These are phyloP conservation scores for Tortricodes alternella DNA, from an alignment of 2,888 invertebrate species.

Conservation along the genomic window DNA sequence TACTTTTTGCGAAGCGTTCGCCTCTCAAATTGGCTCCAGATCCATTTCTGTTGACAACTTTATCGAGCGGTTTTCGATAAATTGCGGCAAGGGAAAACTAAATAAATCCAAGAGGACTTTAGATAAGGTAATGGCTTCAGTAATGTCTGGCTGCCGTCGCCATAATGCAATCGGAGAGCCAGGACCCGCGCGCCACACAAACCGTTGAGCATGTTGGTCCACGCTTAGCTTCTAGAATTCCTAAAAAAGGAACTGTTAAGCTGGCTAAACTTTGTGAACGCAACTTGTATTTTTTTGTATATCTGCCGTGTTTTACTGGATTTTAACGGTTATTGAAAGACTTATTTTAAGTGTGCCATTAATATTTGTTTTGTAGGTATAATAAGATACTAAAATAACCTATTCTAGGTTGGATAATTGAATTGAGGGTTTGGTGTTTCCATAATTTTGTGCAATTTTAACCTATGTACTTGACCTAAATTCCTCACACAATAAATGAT, in stretches of 20 bases:
- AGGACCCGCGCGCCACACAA: constrained; percentile 57
- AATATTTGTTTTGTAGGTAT: no score
- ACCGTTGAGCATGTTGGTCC: constrained; percentile 45
- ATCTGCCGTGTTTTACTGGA: no score
- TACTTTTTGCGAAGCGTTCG: constrained; percentile 65
- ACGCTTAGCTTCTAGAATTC: constrained; percentile 35
- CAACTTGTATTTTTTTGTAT: no score
- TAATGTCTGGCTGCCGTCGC: constrained; percentile 76
- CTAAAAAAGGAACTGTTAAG: constrained; percentile 31
- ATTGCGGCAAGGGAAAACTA: constrained; percentile 82
- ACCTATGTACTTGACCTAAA: no score
- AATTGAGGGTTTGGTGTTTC: no score
- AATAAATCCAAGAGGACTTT: constrained; percentile 82
- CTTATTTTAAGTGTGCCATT: no score
- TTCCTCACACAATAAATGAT: no score
- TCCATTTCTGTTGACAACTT: constrained; percentile 82
- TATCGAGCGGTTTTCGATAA: constrained; percentile 83
- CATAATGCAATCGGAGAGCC: constrained; percentile 78
- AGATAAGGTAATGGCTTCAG: constrained; percentile 82
- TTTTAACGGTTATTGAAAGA: no score
- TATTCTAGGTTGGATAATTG: no score
- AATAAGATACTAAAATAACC: no score
- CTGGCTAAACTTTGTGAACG: constrained; percentile 4
- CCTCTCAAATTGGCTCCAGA: constrained; percentile 78
- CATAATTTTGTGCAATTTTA: no score